Base-by-base conservation (phyloP, 2,113 vertebrate species). In the Scolopax mira region DNA sequence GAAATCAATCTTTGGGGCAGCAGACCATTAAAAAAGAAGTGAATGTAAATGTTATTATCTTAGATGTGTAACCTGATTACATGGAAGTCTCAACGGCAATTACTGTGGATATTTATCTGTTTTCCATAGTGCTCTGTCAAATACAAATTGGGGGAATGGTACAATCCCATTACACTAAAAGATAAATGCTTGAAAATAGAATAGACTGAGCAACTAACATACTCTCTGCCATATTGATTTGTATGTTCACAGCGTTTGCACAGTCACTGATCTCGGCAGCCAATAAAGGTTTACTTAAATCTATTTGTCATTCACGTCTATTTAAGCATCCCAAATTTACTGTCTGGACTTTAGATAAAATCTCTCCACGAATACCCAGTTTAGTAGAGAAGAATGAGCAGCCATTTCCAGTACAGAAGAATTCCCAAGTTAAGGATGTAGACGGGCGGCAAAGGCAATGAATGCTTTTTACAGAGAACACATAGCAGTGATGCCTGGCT, bases 1-100 rank as follows among this genome's bases (percentile, higher is more conserved):
- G 48, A 94, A 90, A 96, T 94, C 77, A 74, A 96, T 95, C 85
- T 90, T 78, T 60, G 74, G 69, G 39, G 94, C 92, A 90, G 65
- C 25, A 80, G 70, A 79, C 86, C 30, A 0, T 89, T 89, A 89
- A 41, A 72, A 94, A 89, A 77, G 52, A 78, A 21, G 52, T 49
- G 48, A 80, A 60, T 49, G 13, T 87, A 75, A 91, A 51, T 71
- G 82, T 85, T 88, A 75, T 62, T 85, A 93, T 85, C 89, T 91
- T 89, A 70, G 84, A 85, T 81, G 39, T 88, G 57, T 85, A 95
- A 78, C 85, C 35, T 79, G 82, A 92, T 93, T 88, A 41, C 33
- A 80, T 52, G 67, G 79, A 87, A 31, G 24, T 35, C 91, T 92
- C 89, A 81, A 9, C 64, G 52, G 66, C 81, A 80, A 85, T 92